Conservation (phyloP, 1,140 invertebrate genomes). For the Sogatella furcifera region DNA sequence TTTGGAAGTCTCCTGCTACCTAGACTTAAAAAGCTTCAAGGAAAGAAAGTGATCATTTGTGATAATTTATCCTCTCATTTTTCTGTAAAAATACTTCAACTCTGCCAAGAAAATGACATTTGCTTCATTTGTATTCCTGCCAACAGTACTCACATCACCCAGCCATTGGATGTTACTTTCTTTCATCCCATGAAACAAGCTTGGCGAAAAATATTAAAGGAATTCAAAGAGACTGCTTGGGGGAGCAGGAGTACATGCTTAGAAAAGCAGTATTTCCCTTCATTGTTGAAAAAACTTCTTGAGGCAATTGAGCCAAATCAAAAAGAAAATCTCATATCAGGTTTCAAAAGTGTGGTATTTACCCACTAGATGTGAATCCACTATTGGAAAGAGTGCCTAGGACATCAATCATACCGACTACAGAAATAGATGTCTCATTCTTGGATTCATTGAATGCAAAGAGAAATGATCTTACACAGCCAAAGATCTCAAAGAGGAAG, state of each 20-base stretch:
- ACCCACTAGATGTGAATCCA: not conserved
- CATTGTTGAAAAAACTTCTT: not conserved
- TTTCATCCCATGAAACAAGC: conserved; percentile 28
- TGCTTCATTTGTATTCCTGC: conserved; percentile 24
- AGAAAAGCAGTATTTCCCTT: not conserved
- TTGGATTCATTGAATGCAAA: not conserved
- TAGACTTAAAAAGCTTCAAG: conserved; percentile 20
- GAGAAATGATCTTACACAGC: not conserved
- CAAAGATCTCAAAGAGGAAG: not conserved
- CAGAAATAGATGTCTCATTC: not conserved
- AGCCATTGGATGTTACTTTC: conserved; percentile 32
- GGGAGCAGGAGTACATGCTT: not conserved
- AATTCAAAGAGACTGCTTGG: conserved; percentile 18
- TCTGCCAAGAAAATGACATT: conserved; percentile 29
- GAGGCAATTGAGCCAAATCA: not conserved
- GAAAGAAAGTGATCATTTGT: conserved; percentile 28
- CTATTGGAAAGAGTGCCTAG: not conserved
- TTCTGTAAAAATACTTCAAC: conserved; percentile 25
- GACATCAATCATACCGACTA: not conserved
- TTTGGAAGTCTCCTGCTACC: conserved; percentile 22
- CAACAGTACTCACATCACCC: conserved; percentile 32
- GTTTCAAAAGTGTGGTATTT: conserved; percentile 17
- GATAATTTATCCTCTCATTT: conserved; percentile 34
- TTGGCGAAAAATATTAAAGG: conserved; percentile 28
- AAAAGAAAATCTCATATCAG: conserved; percentile 11